These are phyloP conservation scores for Ceratina japonica DNA, from an alignment of 1,140 invertebrate genomes.

Conservation along the genomic window DNA sequence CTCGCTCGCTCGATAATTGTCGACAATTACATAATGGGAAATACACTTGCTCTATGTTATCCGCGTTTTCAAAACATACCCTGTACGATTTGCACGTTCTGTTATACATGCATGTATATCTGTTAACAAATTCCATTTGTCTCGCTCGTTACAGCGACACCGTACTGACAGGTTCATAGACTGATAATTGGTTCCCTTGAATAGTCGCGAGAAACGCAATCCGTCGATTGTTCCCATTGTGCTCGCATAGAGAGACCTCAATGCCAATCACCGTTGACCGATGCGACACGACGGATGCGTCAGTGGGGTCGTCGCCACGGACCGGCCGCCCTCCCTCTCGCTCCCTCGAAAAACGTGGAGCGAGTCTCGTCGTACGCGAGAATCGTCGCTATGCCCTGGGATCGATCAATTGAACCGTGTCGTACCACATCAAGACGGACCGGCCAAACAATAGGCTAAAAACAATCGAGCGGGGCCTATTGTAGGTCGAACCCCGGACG, in stretches of 20 bases:
- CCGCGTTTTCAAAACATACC: too few species aligned
- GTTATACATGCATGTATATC: not conserved
- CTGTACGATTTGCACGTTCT: too few species aligned
- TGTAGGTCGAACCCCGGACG: not conserved
- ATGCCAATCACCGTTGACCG: conserved; percentile 21
- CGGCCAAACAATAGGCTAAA: conserved; percentile 13
- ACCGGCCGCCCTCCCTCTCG: too few species aligned
- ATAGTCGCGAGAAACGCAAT: conserved; percentile 16
- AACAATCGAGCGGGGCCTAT: conserved; percentile 26
- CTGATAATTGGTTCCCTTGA: conserved; percentile 21
- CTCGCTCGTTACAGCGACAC: conserved; percentile 7
- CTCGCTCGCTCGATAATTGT: not conserved
- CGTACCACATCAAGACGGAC: conserved; percentile 5
- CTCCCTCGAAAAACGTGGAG: conserved; percentile 1
- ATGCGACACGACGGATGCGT: conserved; percentile 9
- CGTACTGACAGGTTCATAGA: not conserved
- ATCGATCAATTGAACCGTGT: conserved; percentile 20
- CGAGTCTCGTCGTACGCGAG: not conserved
- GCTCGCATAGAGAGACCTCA: not conserved
- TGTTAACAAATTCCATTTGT: conserved; percentile 25
- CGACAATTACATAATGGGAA: too few species aligned
- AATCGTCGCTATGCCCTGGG: not conserved
- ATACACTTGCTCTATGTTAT: too few species aligned
- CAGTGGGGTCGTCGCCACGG: not conserved
- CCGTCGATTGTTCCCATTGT: conserved; percentile 23